Conservation (phyloP, 1,140 invertebrate genomes). For the honey bee (Apis mellifera) region DNA sequence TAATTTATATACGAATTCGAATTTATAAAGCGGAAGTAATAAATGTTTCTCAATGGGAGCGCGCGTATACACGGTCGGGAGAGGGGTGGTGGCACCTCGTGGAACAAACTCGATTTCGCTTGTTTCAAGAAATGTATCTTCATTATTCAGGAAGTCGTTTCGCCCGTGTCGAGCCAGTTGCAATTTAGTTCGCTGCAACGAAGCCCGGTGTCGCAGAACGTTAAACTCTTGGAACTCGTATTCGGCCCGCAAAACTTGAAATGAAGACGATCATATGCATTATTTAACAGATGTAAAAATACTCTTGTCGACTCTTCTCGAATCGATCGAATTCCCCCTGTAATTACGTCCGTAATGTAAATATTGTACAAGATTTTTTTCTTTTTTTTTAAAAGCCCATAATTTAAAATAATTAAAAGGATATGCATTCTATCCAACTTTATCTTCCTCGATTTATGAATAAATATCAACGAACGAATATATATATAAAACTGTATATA, state of each 20-base stretch:
- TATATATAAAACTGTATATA: no score
- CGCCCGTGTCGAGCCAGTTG: not conserved
- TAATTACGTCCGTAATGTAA: not conserved
- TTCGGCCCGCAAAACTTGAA: not conserved
- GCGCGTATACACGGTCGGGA: not conserved
- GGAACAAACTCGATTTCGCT: not conserved
- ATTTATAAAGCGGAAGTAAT: no score
- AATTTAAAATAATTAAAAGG: no score
- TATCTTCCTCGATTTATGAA: no score
- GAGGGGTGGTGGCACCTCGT: not conserved
- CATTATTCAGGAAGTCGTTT: conserved; percentile 3
- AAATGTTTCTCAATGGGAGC: not conserved
- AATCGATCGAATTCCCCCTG: not conserved
- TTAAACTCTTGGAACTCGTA: not conserved
- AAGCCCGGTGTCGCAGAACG: not conserved
- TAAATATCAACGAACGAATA: no score
- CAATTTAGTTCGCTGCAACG: not conserved
- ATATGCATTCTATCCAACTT: no score
- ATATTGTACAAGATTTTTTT: no score
- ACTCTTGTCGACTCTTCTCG: not conserved
- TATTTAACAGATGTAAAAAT: not conserved
- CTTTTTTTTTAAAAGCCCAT: no score
- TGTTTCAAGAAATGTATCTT: not conserved
- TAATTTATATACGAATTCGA: not conserved
- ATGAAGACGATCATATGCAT: not conserved